phyloP scores from a whole-genome alignment of 1,140 invertebrate genomes.

The Drosophila trapezifrons region DNA sequence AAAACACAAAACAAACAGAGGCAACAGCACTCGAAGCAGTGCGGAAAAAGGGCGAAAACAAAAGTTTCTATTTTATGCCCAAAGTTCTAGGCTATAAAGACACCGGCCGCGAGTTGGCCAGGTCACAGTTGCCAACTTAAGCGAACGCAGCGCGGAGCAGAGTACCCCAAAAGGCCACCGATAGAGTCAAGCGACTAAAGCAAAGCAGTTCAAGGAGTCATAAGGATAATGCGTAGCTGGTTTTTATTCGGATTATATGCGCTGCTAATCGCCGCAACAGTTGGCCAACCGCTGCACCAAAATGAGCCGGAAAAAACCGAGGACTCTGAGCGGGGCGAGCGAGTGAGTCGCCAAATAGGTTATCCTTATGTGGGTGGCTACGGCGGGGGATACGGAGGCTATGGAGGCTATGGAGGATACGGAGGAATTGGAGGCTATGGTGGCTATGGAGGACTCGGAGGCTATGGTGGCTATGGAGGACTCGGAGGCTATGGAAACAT shows the following conservation, averaged over 20 bases:
- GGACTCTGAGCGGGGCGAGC: slow-evolving; percentile 22
- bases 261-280: slow-evolving; percentile 76
- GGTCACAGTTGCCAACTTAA: slow-evolving; percentile 65
- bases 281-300: slow-evolving; percentile 60
- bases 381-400: slow-evolving; percentile 19
- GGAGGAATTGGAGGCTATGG: slow-evolving; percentile 40
- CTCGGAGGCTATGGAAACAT: slow-evolving; percentile 31
- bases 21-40: slow-evolving; percentile 9
- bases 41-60: slow-evolving; percentile 53
- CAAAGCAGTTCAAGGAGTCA: slow-evolving; percentile 54
- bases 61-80: slow-evolving; percentile 78
- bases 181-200: slow-evolving; percentile 45
- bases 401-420: slow-evolving; percentile 28
- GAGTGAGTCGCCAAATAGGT: slow-evolving; percentile 56
- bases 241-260: slow-evolving; percentile 75
- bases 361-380: slow-evolving; percentile 36
- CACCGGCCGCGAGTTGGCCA: slow-evolving; percentile 45
- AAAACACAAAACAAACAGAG: slow-evolving; percentile 18
- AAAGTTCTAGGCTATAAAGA: slow-evolving; percentile 81
- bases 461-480: slow-evolving; percentile 44
- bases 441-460: slow-evolving; percentile 30
- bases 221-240: slow-evolving; percentile 65
- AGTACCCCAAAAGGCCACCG: slow-evolving; percentile 37
- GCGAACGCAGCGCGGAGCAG: slow-evolving; percentile 20
- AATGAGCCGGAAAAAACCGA: slow-evolving; percentile 21